Conservation (phyloP, 2,888 invertebrate species). For the Phanerotoma sp. region DNA sequence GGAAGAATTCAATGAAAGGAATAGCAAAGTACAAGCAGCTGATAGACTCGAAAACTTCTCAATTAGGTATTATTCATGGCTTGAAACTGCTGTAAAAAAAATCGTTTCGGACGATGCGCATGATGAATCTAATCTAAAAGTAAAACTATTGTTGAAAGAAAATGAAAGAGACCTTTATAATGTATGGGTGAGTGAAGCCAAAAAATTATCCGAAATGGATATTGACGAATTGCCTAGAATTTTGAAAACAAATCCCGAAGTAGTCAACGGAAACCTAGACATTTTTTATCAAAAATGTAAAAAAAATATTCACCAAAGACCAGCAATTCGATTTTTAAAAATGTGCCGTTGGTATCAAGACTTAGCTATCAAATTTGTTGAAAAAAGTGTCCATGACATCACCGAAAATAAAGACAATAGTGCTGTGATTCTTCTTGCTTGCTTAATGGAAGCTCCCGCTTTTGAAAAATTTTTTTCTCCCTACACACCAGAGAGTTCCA, state of each 20-base stretch:
- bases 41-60: no score
- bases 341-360: constrained; percentile 44
- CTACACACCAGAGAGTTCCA: no score
- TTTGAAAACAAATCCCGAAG: constrained; percentile 19
- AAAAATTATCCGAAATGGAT: constrained; percentile 23
- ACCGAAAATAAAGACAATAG: constrained; percentile 4
- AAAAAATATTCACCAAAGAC: rapidly evolving
- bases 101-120: no score
- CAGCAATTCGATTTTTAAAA: constrained; percentile 35
- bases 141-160: no score
- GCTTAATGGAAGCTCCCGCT: constrained; percentile 36
- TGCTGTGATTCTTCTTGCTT: constrained; percentile 31
- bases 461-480: constrained; percentile 36
- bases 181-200: no score
- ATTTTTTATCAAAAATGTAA: constrained; percentile 24
- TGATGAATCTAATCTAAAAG: no score
- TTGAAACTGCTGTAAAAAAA: no score
- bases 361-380: constrained; percentile 41
- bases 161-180: no score
- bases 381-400: constrained; percentile 2
- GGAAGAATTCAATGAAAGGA: constrained; percentile 37
- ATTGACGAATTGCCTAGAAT: constrained; percentile 18
- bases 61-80: no score
- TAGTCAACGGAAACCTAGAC: constrained; percentile 29
- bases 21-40: background rate